These are phyloP conservation scores for Deroptyus accipitrinus DNA, from an alignment of 2,113 vertebrate species.

Conservation along the genomic window DNA sequence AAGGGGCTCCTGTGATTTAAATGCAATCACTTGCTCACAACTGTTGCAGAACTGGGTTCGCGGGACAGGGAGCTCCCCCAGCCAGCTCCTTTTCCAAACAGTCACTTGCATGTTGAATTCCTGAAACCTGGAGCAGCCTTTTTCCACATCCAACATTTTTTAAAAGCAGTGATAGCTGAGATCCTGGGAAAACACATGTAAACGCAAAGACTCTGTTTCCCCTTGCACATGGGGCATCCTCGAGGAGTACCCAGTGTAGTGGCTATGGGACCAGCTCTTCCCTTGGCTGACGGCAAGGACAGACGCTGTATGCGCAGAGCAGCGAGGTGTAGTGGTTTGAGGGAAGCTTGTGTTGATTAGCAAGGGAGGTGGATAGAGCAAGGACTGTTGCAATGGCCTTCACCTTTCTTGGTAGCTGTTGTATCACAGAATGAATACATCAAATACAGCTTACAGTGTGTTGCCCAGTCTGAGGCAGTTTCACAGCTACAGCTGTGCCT, in stretches of 20 bases:
- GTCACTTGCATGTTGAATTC: background rate
- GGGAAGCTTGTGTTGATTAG: background rate
- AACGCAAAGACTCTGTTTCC: background rate
- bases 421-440: rapidly evolving
- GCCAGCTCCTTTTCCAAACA: background rate
- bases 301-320: background rate
- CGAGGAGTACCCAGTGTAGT: background rate
- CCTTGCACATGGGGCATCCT: rapidly evolving
- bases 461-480: rapidly evolving
- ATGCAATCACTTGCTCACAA: background rate
- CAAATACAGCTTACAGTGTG: rapidly evolving
- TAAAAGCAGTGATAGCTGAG: background rate
- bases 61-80: background rate
- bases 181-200: background rate
- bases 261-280: background rate
- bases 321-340: rapidly evolving
- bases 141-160: background rate
- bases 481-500: background rate
- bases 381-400: rapidly evolving
- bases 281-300: rapidly evolving
- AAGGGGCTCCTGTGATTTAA: background rate
- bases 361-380: background rate
- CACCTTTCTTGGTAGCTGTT: background rate
- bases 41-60: background rate
- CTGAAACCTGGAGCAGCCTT: background rate